Evolutionary conservation across 2,888 invertebrate species (phyloP), one percentile per base, ranked within the genome.

Genomic region (Brachypterus glaber): DNA sequence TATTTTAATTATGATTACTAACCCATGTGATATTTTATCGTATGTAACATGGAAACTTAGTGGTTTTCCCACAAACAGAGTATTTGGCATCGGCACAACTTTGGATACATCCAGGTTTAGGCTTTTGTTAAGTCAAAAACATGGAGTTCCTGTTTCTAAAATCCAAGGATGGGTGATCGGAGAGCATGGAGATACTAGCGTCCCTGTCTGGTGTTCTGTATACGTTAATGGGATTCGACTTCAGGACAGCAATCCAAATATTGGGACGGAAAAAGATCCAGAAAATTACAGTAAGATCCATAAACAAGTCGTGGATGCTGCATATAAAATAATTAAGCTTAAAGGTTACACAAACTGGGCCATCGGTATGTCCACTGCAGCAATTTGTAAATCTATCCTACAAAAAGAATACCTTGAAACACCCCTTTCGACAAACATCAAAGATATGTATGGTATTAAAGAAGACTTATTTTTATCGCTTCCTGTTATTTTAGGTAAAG

Each of bases 21-120:
- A 91, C 63, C 90, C 90, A 2, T 88, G 89, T 26, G 91, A 91
- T 58, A 79, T 90, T 39, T 68, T 91, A 57, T 88, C 89, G 1
- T 89, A 85, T 60, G 85, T 89, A 14, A 79, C 90, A 17, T 91
- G 90, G 90, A 88, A 85, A 64, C 59, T 90, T 40, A 88, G 87
- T 44, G 88, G 88, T 2, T 68, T 91, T 49, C 87, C 90, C 12
- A 77, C 78, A 60, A 76, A 86, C 58, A 77, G 82, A 15, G 83
- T 91, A 34, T 80, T 90, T 59, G 90, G 90, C 14, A 84, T 86
- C 32, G 90, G 90, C 9, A 89, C 89, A 33, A 88, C 88, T 66
- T 72, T 90, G 49, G 90, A 90, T 66, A 87, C 88, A 0, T 83
- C 87, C 0, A 70, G 89, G 40, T 88, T 91, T 69, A 77, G 87